phyloP scores from a whole-genome alignment of 2,888 invertebrate genomes.

The Athalia cordata region DNA sequence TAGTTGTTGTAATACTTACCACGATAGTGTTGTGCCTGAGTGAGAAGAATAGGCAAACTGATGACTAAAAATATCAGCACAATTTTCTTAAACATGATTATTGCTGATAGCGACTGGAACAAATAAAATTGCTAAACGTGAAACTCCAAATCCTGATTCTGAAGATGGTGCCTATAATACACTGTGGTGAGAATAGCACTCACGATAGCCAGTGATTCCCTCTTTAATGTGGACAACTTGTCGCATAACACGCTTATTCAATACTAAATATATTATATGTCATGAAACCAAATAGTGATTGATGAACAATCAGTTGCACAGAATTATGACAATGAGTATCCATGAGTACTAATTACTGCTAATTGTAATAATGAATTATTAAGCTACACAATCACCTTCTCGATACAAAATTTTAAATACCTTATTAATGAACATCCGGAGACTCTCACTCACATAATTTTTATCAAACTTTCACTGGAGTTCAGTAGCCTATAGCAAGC shows the following conservation, averaged over 20 bases:
- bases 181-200: background rate
- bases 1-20: slow-evolving; percentile 12
- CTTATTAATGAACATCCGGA: background rate
- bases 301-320: background rate
- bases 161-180: background rate
- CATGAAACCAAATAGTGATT: background rate
- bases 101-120: background rate
- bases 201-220: background rate
- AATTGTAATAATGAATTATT: background rate
- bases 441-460: slow-evolving; percentile 28
- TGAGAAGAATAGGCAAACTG: background rate
- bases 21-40: slow-evolving; percentile 15
- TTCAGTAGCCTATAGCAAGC: slow-evolving; percentile 17
- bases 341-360: background rate
- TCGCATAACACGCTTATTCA: background rate
- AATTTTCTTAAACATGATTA: slow-evolving; percentile 3
- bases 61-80: background rate
- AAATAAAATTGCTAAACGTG: background rate
- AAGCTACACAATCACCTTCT: background rate
- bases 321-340: background rate
- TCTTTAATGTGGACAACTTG: background rate
- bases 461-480: slow-evolving; percentile 32
- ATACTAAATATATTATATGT: background rate
- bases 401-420: background rate
- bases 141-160: background rate